These are phyloP conservation scores for Neodon shergylaensis DNA, from an alignment of 2,113 vertebrate species.

Conservation along the genomic window DNA sequence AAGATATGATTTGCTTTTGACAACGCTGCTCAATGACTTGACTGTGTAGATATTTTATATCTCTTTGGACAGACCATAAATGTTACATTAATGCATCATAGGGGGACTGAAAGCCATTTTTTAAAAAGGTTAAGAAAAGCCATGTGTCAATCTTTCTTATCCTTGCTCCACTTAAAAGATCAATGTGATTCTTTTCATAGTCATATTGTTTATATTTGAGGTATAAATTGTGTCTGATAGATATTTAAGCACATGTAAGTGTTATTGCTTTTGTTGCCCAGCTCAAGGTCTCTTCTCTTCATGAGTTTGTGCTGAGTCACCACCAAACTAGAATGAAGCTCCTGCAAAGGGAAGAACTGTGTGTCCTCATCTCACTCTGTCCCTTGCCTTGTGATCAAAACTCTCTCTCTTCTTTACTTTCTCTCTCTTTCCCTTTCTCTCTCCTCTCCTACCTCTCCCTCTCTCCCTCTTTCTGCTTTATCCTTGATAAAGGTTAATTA, in stretches of 20 bases:
- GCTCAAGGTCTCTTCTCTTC: background rate
- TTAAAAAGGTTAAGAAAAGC: conserved; percentile 21
- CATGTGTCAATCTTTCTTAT: conserved; percentile 48
- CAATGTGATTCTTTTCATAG: conserved; percentile 4
- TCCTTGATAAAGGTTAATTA: background rate
- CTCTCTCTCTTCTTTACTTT: fast-evolving
- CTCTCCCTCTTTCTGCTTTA: background rate
- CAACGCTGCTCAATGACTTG: background rate
- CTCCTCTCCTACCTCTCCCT: background rate
- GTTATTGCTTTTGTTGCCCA: background rate
- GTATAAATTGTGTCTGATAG: background rate
- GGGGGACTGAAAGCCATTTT: background rate
- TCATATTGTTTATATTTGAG: background rate
- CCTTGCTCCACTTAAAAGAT: conserved; percentile 29
- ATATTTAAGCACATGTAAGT: background rate
- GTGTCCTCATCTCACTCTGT: background rate
- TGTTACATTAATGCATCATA: conserved; percentile 3
- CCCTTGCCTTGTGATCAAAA: background rate
- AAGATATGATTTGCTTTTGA: background rate
- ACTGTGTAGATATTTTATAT: background rate
- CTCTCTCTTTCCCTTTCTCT: background rate
- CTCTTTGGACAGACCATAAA: conserved; percentile 22
- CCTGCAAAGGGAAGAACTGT: background rate
- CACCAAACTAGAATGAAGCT: background rate
- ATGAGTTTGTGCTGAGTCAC: background rate